A percentile compares a stretch with the other conserved stretches of the same genome.
phyloP scores from a whole-genome alignment of 2,888 invertebrate genomes.

The Slavum lentiscoides region DNA sequence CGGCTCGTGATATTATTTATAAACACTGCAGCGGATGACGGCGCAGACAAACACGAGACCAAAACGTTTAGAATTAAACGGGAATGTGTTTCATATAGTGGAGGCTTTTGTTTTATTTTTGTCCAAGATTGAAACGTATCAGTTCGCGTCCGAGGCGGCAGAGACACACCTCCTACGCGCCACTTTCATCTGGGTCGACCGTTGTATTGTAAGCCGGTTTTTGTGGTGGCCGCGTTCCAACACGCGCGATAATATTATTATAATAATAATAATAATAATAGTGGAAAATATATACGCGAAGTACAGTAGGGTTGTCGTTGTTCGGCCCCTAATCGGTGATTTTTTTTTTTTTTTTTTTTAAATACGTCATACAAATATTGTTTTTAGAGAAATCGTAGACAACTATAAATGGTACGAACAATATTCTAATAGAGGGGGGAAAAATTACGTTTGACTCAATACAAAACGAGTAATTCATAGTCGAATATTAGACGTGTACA shows the following conservation, averaged over 20 bases:
- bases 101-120: conserved; percentile 45
- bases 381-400: too few relatives aligned
- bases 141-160: conserved; percentile 10
- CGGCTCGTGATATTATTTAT: conserved; percentile 43
- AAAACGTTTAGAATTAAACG: conserved; percentile 28
- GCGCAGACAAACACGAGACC: conserved; percentile 7
- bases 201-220: conserved; percentile 26
- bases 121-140: conserved; percentile 41
- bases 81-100: neutral
- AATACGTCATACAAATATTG: too few relatives aligned
- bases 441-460: too few relatives aligned
- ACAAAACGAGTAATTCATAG: too few relatives aligned
- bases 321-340: too few relatives aligned
- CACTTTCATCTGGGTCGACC: conserved; percentile 23
- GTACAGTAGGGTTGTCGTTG: too few relatives aligned
- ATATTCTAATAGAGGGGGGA: too few relatives aligned
- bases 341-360: too few relatives aligned
- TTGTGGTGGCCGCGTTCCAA: conserved; percentile 13
- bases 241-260: neutral
- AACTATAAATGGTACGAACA: too few relatives aligned
- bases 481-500: too few relatives aligned
- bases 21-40: conserved; percentile 8
- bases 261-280: neutral
- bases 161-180: conserved; percentile 11
- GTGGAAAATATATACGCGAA: too few relatives aligned